Evolutionary conservation across 2,113 vertebrate genomes (phyloP).

Genomic region (Corapipo altera): DNA sequence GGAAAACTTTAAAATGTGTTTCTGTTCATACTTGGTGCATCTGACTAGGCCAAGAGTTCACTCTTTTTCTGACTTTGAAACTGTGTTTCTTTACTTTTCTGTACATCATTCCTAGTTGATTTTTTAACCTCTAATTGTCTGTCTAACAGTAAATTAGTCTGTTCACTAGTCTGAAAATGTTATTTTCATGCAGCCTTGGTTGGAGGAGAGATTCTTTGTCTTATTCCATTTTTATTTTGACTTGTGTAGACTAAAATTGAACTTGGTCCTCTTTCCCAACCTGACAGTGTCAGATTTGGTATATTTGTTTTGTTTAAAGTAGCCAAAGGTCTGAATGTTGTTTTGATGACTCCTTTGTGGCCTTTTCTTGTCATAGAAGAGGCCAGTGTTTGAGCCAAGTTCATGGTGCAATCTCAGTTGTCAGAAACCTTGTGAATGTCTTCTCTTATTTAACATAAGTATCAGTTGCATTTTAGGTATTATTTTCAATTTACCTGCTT

Average conservation of each 20-base stretch:
- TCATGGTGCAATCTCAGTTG: neutral
- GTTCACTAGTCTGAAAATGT: neutral
- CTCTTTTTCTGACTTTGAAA: neutral
- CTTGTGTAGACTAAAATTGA: neutral
- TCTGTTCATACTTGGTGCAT: neutral
- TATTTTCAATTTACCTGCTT: neutral
- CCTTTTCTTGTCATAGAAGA: neutral
- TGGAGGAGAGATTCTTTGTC: neutral
- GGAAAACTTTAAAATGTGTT: neutral
- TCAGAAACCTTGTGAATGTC: neutral
- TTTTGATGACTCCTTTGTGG: neutral
- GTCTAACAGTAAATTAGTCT: neutral
- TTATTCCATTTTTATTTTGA: neutral
- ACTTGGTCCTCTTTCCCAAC: neutral
- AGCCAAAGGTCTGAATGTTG: neutral
- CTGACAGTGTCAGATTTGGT: neutral
- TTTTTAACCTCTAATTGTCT: neutral
- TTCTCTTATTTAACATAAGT: neutral
- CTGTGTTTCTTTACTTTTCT: neutral
- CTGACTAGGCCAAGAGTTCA: neutral
- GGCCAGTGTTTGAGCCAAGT: neutral
- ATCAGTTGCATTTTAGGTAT: neutral
- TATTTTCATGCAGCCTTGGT: neutral
- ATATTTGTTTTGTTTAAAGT: neutral
- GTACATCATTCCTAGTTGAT: neutral